Base-by-base conservation (phyloP, 2,888 invertebrate species). In the Oligia latruncula region DNA sequence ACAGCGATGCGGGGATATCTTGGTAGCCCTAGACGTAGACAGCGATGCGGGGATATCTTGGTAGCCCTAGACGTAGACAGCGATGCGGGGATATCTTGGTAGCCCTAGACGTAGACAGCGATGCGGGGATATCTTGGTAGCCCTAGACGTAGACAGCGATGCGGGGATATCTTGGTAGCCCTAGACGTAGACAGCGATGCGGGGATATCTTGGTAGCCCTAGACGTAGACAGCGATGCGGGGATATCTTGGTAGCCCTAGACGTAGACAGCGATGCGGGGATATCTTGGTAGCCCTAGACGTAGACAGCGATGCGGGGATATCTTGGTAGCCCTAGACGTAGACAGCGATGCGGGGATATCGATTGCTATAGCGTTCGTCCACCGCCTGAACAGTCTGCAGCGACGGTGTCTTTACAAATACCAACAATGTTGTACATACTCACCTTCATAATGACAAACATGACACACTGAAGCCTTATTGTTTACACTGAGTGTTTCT, bases 381-480 rank as follows among this genome's bases (percentile, higher is more conserved):
- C 64, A 40, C 49, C 74, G 15, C 79, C 60, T 11, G 13, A 13
- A 46, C 46, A 46, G 13, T 13, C 46, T 74, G 74, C 81, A 84
- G 23, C 49, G 58, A 20, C 40, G 40, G 49, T 75, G 74, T 75
- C 66, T 71, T 52, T 60, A 82, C 82, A 84, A 82, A 82, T 23
- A 76, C 40, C 55, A 73, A 58, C 52, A 70, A 72, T 20, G 20
- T 46, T 70, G 40, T 64, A 75, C 20, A 43, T 40, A 70, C n/a
- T 23, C 43, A 40, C 62, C n/a, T 17, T 62, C 49, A 55, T 43
- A 55, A 67, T 67, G 20, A 20, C 64, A 15, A 35, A 46, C 67
- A 67, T 52, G 52, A 66, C 4, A 15, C 13, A 8, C 17, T 17
- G 4, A 55, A 11, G 6, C n/a, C 20, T 6, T 55, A 29, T 15